Base-by-base conservation (phyloP, 2,888 invertebrate genomes). In the Liposcelis brunnea region DNA sequence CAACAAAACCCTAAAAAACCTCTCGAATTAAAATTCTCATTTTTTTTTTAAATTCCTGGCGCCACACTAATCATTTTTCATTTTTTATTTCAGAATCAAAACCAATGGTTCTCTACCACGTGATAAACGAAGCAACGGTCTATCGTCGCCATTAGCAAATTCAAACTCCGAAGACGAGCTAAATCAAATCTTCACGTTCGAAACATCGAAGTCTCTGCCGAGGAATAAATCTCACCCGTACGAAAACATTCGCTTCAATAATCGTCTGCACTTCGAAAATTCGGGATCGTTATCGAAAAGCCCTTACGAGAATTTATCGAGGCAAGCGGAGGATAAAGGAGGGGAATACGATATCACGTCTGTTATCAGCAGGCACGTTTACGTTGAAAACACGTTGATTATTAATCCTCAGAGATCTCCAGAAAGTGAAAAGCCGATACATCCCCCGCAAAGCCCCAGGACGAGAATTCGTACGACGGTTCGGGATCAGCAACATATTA, bases 41-140 rank as follows among this genome's bases (percentile, higher is more conserved):
- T 26, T 26, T 26, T 6, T 6, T 6, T 26, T 26, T 26, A 6
- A 26, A 26, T 26, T 26, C 8, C 4, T 26, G 26, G 26, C 26
- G 26, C 8, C 26, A 6, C 4, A 26, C 18, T 40, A 33, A 38
- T 34, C 36, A 47, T 51, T 31, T 44, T 50, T 51, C 51, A 48
- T 47, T 51, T 1, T 44, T 45, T n/a, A n/a, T 62, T 60, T 8
- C 65, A 79, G 84, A 54, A 90, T 90, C 47, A 90, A 85, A 59
- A 90, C 90, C 0, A 90, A 90, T 57, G 90, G 90, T 1, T 89
- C 89, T 0, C 62, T 90, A 37, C 86, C 90, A 0, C 66, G 83
- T 15, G 82, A 81, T 52, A 71, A 69, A 54, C 62, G 71, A 18
- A 19, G 16, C 26, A 48, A 57, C 58, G 14, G 64, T 61, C 44